These are phyloP conservation scores for Dryocosmus kuriphilus DNA, from an alignment of 2,888 invertebrate species.

Conservation along the genomic window DNA sequence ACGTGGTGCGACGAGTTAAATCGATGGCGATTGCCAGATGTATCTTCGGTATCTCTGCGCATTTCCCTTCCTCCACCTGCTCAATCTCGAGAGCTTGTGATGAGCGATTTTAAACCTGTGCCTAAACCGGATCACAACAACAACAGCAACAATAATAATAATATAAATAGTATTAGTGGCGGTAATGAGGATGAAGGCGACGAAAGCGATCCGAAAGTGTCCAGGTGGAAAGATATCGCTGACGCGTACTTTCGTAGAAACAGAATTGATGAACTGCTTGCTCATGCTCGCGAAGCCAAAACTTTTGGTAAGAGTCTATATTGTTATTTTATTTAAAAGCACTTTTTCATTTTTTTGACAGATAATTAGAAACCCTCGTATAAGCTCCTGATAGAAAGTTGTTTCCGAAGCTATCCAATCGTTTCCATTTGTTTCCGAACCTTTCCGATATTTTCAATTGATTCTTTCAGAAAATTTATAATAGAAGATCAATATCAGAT, in stretches of 20 bases:
- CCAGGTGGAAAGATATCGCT: conserved; percentile 60
- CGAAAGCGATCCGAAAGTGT: conserved; percentile 42
- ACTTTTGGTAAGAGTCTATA: conserved; percentile 67
- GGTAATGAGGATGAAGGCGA: conserved; percentile 54
- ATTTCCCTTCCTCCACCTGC: conserved; percentile 72
- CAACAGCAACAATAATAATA: conserved; percentile 47
- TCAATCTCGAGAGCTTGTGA: conserved; percentile 55
- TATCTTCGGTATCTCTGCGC: conserved; percentile 61
- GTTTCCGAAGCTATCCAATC: too few species aligned
- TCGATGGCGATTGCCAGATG: conserved; percentile 74
- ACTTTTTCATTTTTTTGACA: neutral
- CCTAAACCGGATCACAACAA: conserved; percentile 68
- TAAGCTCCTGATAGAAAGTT: too few species aligned
- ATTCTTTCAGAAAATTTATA: too few species aligned
- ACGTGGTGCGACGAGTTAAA: conserved; percentile 74
- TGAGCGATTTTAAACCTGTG: conserved; percentile 59
- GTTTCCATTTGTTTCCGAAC: too few species aligned
- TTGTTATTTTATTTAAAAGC: neutral
- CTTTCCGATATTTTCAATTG: too few species aligned
- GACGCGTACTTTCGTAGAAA: conserved; percentile 73
- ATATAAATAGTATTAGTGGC: conserved; percentile 58
- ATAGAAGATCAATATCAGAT: too few species aligned
- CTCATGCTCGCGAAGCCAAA: conserved; percentile 71
- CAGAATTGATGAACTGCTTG: conserved; percentile 72
- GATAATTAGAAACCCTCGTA: too few species aligned